phyloP scores from a whole-genome alignment of 2,797 vertebrate species.

The Natrix natrix region DNA sequence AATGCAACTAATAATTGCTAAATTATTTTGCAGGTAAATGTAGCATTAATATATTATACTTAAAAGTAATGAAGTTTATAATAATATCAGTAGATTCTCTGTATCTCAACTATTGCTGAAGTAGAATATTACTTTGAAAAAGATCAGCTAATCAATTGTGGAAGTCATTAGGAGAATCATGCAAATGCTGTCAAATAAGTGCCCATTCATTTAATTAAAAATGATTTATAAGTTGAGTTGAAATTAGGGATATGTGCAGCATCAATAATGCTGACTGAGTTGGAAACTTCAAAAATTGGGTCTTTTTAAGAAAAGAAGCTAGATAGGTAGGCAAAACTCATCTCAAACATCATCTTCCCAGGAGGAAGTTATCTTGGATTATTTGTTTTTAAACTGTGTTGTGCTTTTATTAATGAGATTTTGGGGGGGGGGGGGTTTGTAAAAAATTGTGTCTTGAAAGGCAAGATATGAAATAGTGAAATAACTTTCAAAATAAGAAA shows the following conservation, averaged over 20 bases:
- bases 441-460: neutral
- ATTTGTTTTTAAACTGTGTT: neutral
- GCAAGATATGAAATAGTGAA: neutral
- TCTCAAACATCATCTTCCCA: neutral
- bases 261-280: neutral
- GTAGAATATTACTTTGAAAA: slow-evolving; percentile 6
- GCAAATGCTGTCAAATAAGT: neutral
- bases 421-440: neutral
- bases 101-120: neutral
- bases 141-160: neutral
- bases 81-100: neutral
- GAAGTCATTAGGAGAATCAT: neutral
- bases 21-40: slow-evolving; percentile 44
- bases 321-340: neutral
- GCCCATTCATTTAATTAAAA: neutral
- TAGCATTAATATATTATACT: neutral
- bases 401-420: neutral
- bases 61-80: neutral
- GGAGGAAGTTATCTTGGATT: neutral
- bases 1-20: slow-evolving; percentile 36
- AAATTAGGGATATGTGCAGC: neutral
- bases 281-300: slow-evolving; percentile 33
- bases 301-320: neutral
- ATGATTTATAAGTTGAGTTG: neutral
- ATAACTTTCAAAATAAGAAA: slow-evolving; percentile 31